These are phyloP conservation scores for Sialis lutaria DNA, from an alignment of 2,888 invertebrate species.

Conservation along the genomic window DNA sequence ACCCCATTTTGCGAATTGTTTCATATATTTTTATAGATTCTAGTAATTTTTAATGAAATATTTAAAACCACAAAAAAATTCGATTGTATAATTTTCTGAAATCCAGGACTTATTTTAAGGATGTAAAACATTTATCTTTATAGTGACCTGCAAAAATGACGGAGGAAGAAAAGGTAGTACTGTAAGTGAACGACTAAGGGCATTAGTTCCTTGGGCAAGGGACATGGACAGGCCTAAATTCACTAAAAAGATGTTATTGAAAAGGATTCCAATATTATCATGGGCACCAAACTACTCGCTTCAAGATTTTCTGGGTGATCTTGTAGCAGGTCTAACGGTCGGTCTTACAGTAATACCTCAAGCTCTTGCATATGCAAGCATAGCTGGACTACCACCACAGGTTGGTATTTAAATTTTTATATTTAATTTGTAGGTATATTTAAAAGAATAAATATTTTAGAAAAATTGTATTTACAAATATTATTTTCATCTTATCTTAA, in stretches of 20 bases:
- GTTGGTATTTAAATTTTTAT: no score
- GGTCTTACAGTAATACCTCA: constrained; percentile 89
- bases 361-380: constrained; percentile 64
- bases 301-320: constrained; percentile 61
- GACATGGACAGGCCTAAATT: constrained; percentile 30
- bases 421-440: no score
- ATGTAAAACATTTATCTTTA: no score
- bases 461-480: no score
- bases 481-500: no score
- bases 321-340: constrained; percentile 82
- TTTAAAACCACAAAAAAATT: no score
- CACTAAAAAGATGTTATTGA: constrained; percentile 52
- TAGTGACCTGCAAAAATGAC: constrained; percentile 28
- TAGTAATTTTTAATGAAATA: no score
- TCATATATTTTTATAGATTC: no score
- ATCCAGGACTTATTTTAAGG: no score
- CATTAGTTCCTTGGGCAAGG: constrained; percentile 25
- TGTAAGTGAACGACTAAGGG: constrained; percentile 17
- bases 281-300: constrained; percentile 67
- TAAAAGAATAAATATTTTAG: no score
- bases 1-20: no score
- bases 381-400: constrained; percentile 58
- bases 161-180: constrained; percentile 18
- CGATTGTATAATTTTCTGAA: no score
- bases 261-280: constrained; percentile 50